Percentiles rank a stretch among this genome's conserved stretches.
These are phyloP conservation scores for Agrotis ipsilon DNA, from an alignment of 2,888 invertebrate genomes.

Conservation along the genomic window DNA sequence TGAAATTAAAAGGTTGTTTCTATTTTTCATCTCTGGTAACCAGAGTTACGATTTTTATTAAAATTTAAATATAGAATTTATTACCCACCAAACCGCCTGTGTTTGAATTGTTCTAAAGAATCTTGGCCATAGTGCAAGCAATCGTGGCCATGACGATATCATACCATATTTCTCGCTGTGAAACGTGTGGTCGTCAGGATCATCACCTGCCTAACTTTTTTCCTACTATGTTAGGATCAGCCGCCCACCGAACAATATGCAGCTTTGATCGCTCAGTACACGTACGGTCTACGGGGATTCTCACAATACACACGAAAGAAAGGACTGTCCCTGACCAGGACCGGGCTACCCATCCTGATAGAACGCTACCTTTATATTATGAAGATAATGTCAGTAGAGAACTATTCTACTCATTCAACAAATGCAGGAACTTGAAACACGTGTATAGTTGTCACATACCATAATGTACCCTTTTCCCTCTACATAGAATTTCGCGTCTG, in stretches of 20 bases:
- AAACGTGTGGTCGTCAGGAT: too few relatives aligned
- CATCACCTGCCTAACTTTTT: too few relatives aligned
- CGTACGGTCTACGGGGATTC: background rate
- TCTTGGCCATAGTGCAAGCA: too few relatives aligned
- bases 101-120: background rate
- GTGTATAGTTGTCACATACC: conserved; percentile 34
- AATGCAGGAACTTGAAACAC: conserved; percentile 27
- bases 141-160: too few relatives aligned
- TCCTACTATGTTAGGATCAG: too few relatives aligned
- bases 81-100: too few relatives aligned
- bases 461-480: conserved; percentile 43
- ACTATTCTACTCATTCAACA: conserved; percentile 30
- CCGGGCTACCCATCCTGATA: background rate
- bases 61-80: background rate
- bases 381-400: conserved; percentile 28
- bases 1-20: background rate
- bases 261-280: background rate
- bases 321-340: background rate
- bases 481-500: conserved; percentile 51
- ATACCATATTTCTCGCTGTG: too few relatives aligned
- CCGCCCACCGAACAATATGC: too few relatives aligned
- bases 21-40: background rate
- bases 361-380: background rate
- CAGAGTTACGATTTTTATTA: background rate
- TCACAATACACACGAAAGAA: background rate